These are phyloP conservation scores for Catharus fuscescens DNA, from an alignment of 2,113 vertebrate genomes.

Conservation along the genomic window DNA sequence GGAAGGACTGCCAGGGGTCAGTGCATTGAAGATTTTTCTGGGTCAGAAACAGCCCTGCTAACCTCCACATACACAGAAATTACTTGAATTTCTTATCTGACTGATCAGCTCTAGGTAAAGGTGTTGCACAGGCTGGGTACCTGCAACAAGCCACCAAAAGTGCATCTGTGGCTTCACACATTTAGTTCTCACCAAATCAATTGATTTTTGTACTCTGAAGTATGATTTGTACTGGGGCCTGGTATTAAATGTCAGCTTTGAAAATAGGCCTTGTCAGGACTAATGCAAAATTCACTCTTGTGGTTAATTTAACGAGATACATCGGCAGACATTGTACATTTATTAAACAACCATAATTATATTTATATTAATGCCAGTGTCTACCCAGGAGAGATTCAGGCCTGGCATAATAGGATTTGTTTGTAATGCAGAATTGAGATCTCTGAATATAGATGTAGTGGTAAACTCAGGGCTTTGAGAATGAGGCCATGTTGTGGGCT, in stretches of 20 bases:
- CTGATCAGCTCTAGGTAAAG: not conserved
- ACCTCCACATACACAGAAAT: not conserved
- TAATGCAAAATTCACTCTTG: slow-evolving; percentile 38
- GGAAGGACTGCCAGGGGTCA: not conserved
- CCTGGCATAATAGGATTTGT: not conserved
- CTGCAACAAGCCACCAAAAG: not conserved
- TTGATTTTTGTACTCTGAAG: not conserved
- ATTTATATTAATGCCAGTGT: slow-evolving; percentile 16
- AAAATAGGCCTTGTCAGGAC: slow-evolving; percentile 21
- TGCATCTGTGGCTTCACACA: not conserved
- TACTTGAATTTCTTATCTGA: not conserved
- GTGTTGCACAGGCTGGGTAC: not conserved
- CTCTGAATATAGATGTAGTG: not conserved
- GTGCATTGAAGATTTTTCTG: not conserved
- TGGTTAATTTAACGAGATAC: slow-evolving; percentile 13
- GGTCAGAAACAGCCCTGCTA: not conserved
- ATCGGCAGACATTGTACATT: not conserved
- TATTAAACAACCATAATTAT: slow-evolving; percentile 32
- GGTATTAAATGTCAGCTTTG: slow-evolving; percentile 29
- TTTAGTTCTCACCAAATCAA: not conserved
- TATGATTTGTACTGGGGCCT: not conserved
- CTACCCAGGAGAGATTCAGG: slow-evolving; percentile 2
- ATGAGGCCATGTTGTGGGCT: not conserved
- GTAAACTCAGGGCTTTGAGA: not conserved
- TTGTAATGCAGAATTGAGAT: not conserved